Percentiles rank a stretch among this genome's conserved stretches.
phyloP scores from a whole-genome alignment of 2,113 vertebrate species.

The Scartelaos histophorus region DNA sequence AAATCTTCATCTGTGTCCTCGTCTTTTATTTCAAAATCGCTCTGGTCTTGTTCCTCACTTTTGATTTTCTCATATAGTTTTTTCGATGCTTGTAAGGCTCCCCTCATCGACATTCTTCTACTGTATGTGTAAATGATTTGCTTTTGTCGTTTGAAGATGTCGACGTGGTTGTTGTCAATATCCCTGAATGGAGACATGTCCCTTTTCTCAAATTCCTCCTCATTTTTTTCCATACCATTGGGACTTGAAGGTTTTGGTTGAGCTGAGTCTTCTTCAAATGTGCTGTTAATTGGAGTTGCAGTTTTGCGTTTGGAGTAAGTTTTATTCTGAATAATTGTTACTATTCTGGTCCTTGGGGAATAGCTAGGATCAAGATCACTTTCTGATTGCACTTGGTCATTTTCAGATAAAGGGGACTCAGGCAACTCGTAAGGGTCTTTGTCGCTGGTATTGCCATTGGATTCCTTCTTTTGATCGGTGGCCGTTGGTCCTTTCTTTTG shows the following conservation, averaged over 20 bases:
- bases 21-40: slow-evolving; percentile 67
- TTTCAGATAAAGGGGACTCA: slow-evolving; percentile 74
- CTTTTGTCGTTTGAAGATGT: slow-evolving; percentile 63
- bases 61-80: slow-evolving; percentile 70
- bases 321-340: slow-evolving; percentile 79
- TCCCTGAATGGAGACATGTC: slow-evolving; percentile 57
- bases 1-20: slow-evolving; percentile 71
- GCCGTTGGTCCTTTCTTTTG: slow-evolving; percentile 81
- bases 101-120: slow-evolving; percentile 74
- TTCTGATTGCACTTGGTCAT: slow-evolving; percentile 76
- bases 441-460: slow-evolving; percentile 69
- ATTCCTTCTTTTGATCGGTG: slow-evolving; percentile 68
- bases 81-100: slow-evolving; percentile 68
- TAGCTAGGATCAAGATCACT: slow-evolving; percentile 61
- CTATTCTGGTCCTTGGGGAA: slow-evolving; percentile 57
- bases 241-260: slow-evolving; percentile 84
- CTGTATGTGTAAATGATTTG: slow-evolving; percentile 70
- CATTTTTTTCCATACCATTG: slow-evolving; percentile 61
- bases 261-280: slow-evolving; percentile 88
- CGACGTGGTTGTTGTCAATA: slow-evolving; percentile 36
- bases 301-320: slow-evolving; percentile 75
- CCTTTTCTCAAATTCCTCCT: slow-evolving; percentile 48
- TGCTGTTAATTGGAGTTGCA: slow-evolving; percentile 87
- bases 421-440: slow-evolving; percentile 75
- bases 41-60: slow-evolving; percentile 53